Evolutionary conservation across 2,113 vertebrate species (phyloP), one percentile per base, ranked within the genome.

Genomic region (Engystomops pustulosus): DNA sequence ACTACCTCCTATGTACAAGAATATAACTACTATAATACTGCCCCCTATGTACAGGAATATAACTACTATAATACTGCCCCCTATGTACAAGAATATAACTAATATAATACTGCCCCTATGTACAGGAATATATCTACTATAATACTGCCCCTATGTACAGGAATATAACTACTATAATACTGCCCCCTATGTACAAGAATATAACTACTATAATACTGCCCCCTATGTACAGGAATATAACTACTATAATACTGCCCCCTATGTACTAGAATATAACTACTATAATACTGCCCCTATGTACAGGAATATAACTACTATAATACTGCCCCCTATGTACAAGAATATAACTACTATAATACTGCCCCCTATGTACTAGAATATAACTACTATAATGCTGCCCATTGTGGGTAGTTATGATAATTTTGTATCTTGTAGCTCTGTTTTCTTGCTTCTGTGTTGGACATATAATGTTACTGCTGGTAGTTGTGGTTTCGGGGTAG

Each of bases 341-440:
- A 60, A 60, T 60, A 60, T 60, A 60, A 60, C 55, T 60, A 60
- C 55, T 60, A 60, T 60, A 60, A 60, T 60, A 60, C 55, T 60
- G n/a, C 23, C 55, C 9, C 53, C 53, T 58, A 58, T 58, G 9
- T 58, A 58, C 53, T 25, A 58, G 53, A 58, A 58, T 58, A 58
- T 25, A 58, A 23, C 53, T 58, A 58, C 53, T 58, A 25, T 58
- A 58, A 58, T 58, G 25, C 53, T 58, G n/a, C n/a, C 9, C 23
- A n/a, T n/a, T n/a, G n/a, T n/a, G n/a, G n/a, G n/a, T n/a, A n/a
- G n/a, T n/a, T n/a, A n/a, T n/a, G n/a, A n/a, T n/a, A n/a, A n/a
- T n/a, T n/a, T n/a, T n/a, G n/a, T n/a, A n/a, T n/a, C n/a, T n/a
- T n/a, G n/a, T n/a, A n/a, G n/a, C n/a, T n/a, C n/a, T n/a, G n/a